phyloP scores from a whole-genome alignment of 2,888 invertebrate genomes.

The Eupithecia insigniata region DNA sequence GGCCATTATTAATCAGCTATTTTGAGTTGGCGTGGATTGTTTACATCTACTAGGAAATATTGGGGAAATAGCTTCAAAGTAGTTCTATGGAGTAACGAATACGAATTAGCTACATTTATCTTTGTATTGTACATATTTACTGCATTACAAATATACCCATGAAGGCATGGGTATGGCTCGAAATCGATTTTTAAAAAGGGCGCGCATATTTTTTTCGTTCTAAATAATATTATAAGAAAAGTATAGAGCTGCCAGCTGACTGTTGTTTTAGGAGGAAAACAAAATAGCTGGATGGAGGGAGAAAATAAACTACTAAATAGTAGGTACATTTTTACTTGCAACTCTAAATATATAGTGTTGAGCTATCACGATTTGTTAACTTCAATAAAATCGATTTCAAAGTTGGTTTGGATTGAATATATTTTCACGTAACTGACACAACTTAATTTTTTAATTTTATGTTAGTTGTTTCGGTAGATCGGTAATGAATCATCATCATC shows the following conservation, averaged over 20 bases:
- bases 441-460: too few relatives aligned
- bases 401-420: neutral
- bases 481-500: too few relatives aligned
- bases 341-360: neutral
- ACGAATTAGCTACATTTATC: neutral
- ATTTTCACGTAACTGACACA: neutral
- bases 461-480: too few relatives aligned
- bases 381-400: neutral
- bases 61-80: neutral
- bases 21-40: neutral
- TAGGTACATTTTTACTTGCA: neutral
- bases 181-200: neutral
- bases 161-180: too few relatives aligned
- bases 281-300: too few relatives aligned
- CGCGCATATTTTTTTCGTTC: neutral
- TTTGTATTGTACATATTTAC: neutral
- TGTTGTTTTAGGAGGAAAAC: too few relatives aligned
- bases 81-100: neutral
- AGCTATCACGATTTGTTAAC: neutral
- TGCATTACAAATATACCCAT: too few relatives aligned
- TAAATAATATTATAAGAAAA: too few relatives aligned
- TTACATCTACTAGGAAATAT: neutral
- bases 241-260: too few relatives aligned
- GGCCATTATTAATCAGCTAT: conserved; percentile 37
- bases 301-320: neutral